phyloP scores from a whole-genome alignment of 2,888 invertebrate species.

The Malthinus seriepunctatus region DNA sequence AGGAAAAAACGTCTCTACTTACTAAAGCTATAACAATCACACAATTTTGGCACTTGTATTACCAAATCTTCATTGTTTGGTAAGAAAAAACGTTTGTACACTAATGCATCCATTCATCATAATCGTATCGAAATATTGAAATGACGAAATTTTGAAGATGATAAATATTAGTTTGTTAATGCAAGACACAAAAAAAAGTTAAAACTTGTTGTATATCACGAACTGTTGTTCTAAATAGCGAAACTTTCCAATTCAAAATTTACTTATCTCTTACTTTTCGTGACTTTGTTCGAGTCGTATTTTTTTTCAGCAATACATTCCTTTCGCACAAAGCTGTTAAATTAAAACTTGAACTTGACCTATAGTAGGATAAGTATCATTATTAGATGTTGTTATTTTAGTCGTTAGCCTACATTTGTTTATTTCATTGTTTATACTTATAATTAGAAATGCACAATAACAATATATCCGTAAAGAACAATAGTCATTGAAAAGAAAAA shows the following conservation, averaged over 20 bases:
- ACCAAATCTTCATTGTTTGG: too few species aligned
- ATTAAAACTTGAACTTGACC: conserved; percentile 23
- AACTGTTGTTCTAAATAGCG: conserved; percentile 16
- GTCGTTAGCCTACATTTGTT: conserved; percentile 25
- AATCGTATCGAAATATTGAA: background rate
- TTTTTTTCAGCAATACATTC: conserved; percentile 14
- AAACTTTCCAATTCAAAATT: conserved; percentile 6
- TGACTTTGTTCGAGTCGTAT: conserved; percentile 17
- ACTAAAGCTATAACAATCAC: background rate
- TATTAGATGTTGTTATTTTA: conserved; percentile 25
- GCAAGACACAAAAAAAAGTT: background rate
- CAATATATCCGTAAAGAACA: background rate
- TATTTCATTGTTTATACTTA: conserved; percentile 18
- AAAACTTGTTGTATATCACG: conserved; percentile 10
- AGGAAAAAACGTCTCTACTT: background rate
- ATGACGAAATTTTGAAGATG: conserved; percentile 1
- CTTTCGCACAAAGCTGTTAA: conserved; percentile 21
- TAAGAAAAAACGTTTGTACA: too few species aligned
- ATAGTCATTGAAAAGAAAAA: background rate
- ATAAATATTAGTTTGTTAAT: conserved; percentile 1
- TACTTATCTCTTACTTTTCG: conserved; percentile 15
- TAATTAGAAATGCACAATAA: conserved; percentile 1
- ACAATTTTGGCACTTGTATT: too few species aligned
- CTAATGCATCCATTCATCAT: too few species aligned
- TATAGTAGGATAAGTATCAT: conserved; percentile 18